These are phyloP conservation scores for Propithecus coquereli DNA, from an alignment of 2,113 vertebrate species.

Conservation along the genomic window DNA sequence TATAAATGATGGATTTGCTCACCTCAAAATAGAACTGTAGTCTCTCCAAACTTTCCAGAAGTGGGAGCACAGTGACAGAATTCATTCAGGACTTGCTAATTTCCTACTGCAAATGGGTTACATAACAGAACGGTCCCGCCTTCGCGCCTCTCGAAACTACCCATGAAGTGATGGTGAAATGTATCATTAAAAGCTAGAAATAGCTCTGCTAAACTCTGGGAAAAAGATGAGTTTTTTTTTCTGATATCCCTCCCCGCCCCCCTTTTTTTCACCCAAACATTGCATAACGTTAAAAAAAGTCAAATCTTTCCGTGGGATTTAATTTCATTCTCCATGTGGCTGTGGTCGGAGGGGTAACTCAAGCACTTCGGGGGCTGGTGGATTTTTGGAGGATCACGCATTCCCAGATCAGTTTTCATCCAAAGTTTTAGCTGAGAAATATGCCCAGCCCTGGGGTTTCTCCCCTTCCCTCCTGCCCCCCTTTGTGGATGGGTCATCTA, in stretches of 20 bases:
- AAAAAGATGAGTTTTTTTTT: conserved; percentile 73
- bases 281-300: conserved; percentile 85
- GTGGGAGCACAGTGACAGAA: conserved; percentile 78
- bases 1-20: conserved; percentile 74
- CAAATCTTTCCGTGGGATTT: conserved; percentile 82
- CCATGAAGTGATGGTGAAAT: conserved; percentile 77
- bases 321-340: conserved; percentile 82
- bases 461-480: neutral
- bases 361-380: conserved; percentile 78
- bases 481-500: conserved; percentile 17
- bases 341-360: conserved; percentile 79
- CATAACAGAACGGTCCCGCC: conserved; percentile 79
- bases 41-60: conserved; percentile 76
- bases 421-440: conserved; percentile 55
- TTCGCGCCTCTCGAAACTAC: conserved; percentile 76
- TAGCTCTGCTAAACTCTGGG: conserved; percentile 82
- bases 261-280: conserved; percentile 83
- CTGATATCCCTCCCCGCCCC: neutral
- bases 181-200: conserved; percentile 85
- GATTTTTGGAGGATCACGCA: conserved; percentile 81
- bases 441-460: conserved; percentile 38
- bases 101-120: conserved; percentile 84
- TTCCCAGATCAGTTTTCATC: conserved; percentile 76
- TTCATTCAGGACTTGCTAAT: conserved; percentile 84
- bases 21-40: conserved; percentile 78